Conservation (phyloP, 2,797 vertebrate genomes). For the Myotis vivesi region DNA sequence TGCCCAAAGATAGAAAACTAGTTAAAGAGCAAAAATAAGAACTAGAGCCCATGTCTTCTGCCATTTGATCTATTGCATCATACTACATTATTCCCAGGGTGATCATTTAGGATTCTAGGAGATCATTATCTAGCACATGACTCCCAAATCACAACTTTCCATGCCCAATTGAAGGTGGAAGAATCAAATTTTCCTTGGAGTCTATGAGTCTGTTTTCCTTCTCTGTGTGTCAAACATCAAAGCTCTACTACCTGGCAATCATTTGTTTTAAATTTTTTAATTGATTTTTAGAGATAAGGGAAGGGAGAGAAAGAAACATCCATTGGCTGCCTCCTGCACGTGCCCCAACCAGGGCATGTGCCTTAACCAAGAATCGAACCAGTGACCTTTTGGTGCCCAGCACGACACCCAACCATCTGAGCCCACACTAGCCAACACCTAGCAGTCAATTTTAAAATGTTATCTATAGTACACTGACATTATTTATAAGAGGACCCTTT, state of each 20-base stretch:
- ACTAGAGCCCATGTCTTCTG: background rate
- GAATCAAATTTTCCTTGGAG: background rate
- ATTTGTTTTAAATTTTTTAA: too few relatives aligned
- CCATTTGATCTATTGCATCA: background rate
- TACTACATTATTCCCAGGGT: background rate
- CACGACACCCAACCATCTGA: too few relatives aligned
- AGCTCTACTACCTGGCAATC: background rate
- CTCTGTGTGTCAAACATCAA: background rate
- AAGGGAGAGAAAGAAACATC: too few relatives aligned
- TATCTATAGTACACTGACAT: background rate
- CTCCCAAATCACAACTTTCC: background rate
- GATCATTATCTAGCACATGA: background rate
- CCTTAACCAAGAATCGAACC: too few relatives aligned
- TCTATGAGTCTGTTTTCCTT: background rate
- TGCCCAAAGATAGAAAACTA: conserved; percentile 9
- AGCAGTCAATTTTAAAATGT: background rate
- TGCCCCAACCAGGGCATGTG: too few relatives aligned
- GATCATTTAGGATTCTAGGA: background rate
- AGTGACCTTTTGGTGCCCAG: too few relatives aligned
- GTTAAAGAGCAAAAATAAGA: background rate
- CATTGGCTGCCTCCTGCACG: too few relatives aligned
- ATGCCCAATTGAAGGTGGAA: background rate
- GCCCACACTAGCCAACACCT: too few relatives aligned
- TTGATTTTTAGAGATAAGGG: too few relatives aligned
- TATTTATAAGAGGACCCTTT: background rate